Percentiles rank a stretch among this genome's conserved stretches.
These are phyloP conservation scores for Psephotus haematonotus DNA, from an alignment of 2,113 vertebrate species.

Conservation along the genomic window DNA sequence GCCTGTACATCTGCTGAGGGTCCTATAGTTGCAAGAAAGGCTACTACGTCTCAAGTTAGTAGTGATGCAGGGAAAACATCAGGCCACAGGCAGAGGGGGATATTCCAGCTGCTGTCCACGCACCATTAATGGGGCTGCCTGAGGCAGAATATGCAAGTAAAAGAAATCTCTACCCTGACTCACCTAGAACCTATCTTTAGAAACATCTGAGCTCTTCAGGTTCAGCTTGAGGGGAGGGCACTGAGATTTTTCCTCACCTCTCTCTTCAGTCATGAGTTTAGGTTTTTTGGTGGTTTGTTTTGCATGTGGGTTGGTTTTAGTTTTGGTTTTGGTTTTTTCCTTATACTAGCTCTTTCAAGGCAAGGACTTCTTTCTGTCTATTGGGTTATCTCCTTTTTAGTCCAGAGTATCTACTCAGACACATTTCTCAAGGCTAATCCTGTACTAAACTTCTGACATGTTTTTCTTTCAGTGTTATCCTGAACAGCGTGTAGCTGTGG, in stretches of 20 bases:
- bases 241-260: neutral
- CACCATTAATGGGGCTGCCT: neutral
- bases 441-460: neutral
- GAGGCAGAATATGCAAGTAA: neutral
- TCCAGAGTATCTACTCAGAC: neutral
- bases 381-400: neutral
- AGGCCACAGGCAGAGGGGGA: no score
- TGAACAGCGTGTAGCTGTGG: neutral
- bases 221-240: neutral
- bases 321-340: neutral
- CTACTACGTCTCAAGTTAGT: no score
- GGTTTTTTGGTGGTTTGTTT: neutral
- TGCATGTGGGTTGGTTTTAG: neutral
- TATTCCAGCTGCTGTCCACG: rapidly evolving
- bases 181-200: neutral
- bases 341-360: neutral
- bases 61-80: neutral
- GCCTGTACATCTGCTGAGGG: neutral
- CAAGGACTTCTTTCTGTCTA: neutral
- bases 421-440: neutral
- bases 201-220: neutral
- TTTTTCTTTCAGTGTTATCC: neutral
- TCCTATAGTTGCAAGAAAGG: neutral
- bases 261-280: neutral
- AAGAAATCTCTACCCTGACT: neutral